These are phyloP conservation scores for Luperina testacea DNA, from an alignment of 2,888 invertebrate genomes.

Conservation along the genomic window DNA sequence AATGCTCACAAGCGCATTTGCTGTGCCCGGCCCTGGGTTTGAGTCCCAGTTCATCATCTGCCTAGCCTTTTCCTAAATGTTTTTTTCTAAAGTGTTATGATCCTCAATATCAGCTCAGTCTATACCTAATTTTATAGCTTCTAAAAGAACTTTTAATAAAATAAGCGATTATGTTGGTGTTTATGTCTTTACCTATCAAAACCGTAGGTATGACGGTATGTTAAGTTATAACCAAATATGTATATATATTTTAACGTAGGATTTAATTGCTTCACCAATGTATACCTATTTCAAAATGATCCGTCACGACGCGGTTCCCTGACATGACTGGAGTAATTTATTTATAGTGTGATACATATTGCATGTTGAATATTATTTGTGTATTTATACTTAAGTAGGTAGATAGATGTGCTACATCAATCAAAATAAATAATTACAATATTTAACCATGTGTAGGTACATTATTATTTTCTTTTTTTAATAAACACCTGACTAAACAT, in stretches of 20 bases:
- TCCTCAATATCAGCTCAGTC: background rate
- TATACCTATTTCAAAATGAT: conserved; percentile 29
- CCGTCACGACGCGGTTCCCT: conserved; percentile 4
- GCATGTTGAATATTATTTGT: background rate
- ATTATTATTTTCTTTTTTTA: background rate
- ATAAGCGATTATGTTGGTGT: background rate
- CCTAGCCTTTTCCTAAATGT: background rate
- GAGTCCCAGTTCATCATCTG: background rate
- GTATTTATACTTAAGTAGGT: background rate
- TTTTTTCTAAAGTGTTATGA: background rate
- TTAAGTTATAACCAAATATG: background rate
- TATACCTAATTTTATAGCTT: background rate
- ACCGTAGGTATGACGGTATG: background rate
- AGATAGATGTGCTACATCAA: background rate
- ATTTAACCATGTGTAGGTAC: background rate
- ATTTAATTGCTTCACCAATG: conserved; percentile 27
- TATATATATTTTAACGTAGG: background rate
- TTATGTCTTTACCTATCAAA: background rate
- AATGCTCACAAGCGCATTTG: background rate
- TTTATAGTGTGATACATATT: conserved; percentile 2
- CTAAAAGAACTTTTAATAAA: background rate
- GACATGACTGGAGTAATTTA: conserved; percentile 31
- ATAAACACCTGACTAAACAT: background rate
- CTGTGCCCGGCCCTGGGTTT: background rate
- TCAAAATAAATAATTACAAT: background rate